Percentiles rank a stretch among this genome's conserved stretches.
Conservation (phyloP, 2,888 invertebrate genomes). For the Meteorus cinctellus region DNA sequence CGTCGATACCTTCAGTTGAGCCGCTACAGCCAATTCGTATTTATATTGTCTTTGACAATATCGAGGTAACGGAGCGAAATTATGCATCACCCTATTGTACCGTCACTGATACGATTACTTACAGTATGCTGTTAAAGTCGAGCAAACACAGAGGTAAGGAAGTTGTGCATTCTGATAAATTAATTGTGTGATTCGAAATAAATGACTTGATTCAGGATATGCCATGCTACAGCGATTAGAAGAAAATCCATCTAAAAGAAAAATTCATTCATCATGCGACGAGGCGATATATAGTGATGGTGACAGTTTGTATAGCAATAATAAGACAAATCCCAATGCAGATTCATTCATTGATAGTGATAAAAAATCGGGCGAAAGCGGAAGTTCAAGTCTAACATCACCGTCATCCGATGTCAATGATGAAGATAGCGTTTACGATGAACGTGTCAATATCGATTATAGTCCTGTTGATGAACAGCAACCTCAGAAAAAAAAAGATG, state of each 20-base stretch:
- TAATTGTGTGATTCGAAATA: neutral
- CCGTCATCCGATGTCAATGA: constrained; percentile 65
- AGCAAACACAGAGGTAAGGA: constrained; percentile 62
- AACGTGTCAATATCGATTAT: constrained; percentile 36
- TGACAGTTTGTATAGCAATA: constrained; percentile 56
- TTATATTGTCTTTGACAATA: constrained; percentile 82
- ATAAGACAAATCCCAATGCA: constrained; percentile 38
- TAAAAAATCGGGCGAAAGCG: constrained; percentile 22
- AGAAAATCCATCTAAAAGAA: constrained; percentile 59
- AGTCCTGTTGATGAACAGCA: neutral
- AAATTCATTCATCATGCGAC: constrained; percentile 49
- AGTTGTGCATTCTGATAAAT: neutral
- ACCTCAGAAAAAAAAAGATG: constrained; percentile 7
- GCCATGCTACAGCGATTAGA: constrained; percentile 77
- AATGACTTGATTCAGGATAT: constrained; percentile 75
- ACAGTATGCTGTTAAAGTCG: constrained; percentile 75
- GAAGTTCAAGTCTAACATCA: constrained; percentile 33
- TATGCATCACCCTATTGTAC: constrained; percentile 78
- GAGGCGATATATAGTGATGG: constrained; percentile 58
- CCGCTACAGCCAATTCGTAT: constrained; percentile 79
- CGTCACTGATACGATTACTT: constrained; percentile 78
- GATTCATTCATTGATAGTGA: neutral
- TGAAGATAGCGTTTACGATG: constrained; percentile 57
- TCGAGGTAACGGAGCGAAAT: constrained; percentile 81
- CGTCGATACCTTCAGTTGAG: constrained; percentile 70